Evolutionary conservation across 2,113 vertebrate genomes (phyloP), one percentile per base, ranked within the genome.

Genomic region (Varanus salvator): DNA sequence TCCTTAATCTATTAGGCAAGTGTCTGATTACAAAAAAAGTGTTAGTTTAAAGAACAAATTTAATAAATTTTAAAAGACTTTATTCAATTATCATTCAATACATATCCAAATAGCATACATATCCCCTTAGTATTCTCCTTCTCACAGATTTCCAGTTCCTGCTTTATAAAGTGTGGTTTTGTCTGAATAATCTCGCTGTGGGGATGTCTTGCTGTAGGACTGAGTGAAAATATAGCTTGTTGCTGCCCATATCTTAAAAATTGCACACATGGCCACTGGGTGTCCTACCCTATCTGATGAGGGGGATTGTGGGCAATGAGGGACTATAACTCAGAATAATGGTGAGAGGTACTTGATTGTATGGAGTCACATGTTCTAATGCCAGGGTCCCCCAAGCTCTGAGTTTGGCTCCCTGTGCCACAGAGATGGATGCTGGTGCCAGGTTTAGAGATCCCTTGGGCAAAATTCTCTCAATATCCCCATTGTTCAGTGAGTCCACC

Each of bases 41-140:
- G 38, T 69, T 69, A 76, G 6, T 80, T 80, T 54, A 87, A 87
- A 64, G 44, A 87, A 52, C 76, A 80, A 76, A n/a, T 54, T 48
- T 21, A 50, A 50, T 69, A 66, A 44, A 54, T 54, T 85, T 52
- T 85, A 34, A 75, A 34, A 25, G 38, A 6, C 52, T 34, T 80
- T 14, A 21, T 50, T 87, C 15, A 48, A 34, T 69, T 1, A 34
- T 11, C 31, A 72, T 8, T 76, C 48, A 87, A 69, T 69, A 34
- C 48, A 87, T 34, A 29, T 12, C 72, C 25, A 57, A 50, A 21
- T 5, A 34, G 3, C 31, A 87, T 29, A 64, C 31, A 87, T 29
- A 64, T 75, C 6, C 50, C n/a, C 25, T 54, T 69, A 21, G 64
- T 77, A 68, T 11, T 69, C 17, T 52, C 80, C n/a, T 34, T 69